These are phyloP conservation scores for Xerus rutilus DNA, from an alignment of 2,797 vertebrate genomes.

Conservation along the genomic window DNA sequence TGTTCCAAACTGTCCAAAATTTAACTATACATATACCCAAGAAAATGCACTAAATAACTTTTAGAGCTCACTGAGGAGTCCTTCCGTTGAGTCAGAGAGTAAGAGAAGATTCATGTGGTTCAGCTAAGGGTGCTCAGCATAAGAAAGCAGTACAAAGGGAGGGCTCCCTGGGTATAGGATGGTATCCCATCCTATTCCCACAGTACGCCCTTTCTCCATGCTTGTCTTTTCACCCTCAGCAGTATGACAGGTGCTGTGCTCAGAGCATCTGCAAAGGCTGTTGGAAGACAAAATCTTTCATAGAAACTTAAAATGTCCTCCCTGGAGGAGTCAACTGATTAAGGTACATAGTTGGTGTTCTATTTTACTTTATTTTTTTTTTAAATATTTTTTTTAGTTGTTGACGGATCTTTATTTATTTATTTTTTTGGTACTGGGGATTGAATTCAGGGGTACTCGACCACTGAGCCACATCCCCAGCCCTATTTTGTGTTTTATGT, in stretches of 20 bases:
- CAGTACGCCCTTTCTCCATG: not conserved
- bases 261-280: conserved; percentile 41
- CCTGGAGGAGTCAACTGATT: conserved; percentile 35
- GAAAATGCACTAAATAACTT: conserved; percentile 44
- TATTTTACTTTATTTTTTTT: conserved; percentile 49
- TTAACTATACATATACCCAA: conserved; percentile 13
- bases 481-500: too few relatives aligned
- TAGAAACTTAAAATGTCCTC: not conserved
- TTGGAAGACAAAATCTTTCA: not conserved
- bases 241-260: not conserved
- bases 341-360: not conserved
- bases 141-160: not conserved
- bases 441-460: too few relatives aligned
- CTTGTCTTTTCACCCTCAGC: conserved; percentile 26
- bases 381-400: too few relatives aligned
- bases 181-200: not conserved
- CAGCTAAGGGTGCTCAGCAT: conserved; percentile 8
- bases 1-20: conserved; percentile 5
- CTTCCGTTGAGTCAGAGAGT: conserved; percentile 12
- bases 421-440: too few relatives aligned
- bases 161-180: not conserved
- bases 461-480: too few relatives aligned
- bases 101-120: conserved; percentile 56
- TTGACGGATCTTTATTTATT: too few relatives aligned
- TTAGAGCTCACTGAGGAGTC: not conserved